Evolutionary conservation across 2,113 vertebrate genomes (phyloP), one percentile per base, ranked within the genome.

Genomic region (Fregata magnificens): DNA sequence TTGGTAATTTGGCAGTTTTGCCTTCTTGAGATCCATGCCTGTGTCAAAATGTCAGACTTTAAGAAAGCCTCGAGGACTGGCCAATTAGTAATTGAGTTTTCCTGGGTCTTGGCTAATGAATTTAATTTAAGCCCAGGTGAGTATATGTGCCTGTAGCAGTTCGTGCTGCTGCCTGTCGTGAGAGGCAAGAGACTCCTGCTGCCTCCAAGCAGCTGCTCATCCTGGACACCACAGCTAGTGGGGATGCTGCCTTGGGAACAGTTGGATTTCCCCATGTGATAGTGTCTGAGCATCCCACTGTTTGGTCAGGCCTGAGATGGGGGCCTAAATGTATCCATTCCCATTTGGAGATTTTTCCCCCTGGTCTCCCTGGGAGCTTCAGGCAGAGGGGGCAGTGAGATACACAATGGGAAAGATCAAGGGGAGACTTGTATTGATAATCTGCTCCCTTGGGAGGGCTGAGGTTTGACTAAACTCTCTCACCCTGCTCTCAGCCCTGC

Each of bases 101-200:
- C 59, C 53, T 72, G 36, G 14, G 24, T 50, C 50, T 72, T 84
- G 40, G 49, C 53, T 85, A 61, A 82, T 0, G 1, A 32, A 11
- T 4, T 53, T 7, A 74, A 34, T 83, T 74, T 26, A 82, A 78
- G 45, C 19, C 40, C 74, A 66, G 58, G 58, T 61, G 56, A 28
- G 25, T 0, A 0, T 1, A 13, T 1, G 1, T 40, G 6, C 2
- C 3, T 59, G 3, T 11, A 5, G 8, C 3, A 36, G 13, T 25
- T 3, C 45, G 18, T 69, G 15, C 28, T 74, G 16, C 5, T 90
- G 32, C 1, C 2, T 31, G 20, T 6, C 5, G 6, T 67, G 42
- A 32, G 26, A 24, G 29, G 10, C 0, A 16, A 7, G n/a, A 24
- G 65, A 0, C 0, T 47, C 1, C 2, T 53, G 49, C 8, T 28